phyloP scores from a whole-genome alignment of 2,113 vertebrate genomes.

The Stegostoma tigrinum region DNA sequence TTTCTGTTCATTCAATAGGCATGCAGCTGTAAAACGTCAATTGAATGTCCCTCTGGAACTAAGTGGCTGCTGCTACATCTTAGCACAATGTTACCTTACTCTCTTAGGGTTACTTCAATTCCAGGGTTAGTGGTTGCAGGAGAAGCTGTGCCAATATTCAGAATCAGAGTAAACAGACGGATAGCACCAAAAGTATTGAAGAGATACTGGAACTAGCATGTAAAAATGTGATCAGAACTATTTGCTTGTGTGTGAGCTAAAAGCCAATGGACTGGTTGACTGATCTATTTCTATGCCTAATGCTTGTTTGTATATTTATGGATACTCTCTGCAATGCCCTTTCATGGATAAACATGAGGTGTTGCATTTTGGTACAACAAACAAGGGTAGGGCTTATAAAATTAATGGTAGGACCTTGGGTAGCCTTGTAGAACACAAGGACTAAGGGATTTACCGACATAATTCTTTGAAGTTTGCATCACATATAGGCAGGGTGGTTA shows the following conservation, averaged over 20 bases:
- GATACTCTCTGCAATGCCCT: not conserved
- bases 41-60: not conserved
- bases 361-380: no score
- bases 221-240: not conserved
- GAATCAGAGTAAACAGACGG: not conserved
- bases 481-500: no score
- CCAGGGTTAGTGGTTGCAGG: not conserved
- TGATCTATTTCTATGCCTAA: not conserved
- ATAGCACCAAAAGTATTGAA: not conserved
- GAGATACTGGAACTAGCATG: not conserved
- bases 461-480: no score
- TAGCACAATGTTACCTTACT: not conserved
- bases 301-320: not conserved
- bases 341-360: not conserved
- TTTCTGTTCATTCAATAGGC: not conserved
- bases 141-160: not conserved
- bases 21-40: not conserved
- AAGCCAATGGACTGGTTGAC: not conserved
- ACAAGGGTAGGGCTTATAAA: no score
- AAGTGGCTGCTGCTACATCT: not conserved
- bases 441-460: no score
- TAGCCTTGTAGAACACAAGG: no score
- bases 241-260: not conserved
- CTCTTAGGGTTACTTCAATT: not conserved
- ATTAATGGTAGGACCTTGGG: no score